Evolutionary conservation across 2,797 vertebrate genomes (phyloP).

Genomic region (Prionace glauca): DNA sequence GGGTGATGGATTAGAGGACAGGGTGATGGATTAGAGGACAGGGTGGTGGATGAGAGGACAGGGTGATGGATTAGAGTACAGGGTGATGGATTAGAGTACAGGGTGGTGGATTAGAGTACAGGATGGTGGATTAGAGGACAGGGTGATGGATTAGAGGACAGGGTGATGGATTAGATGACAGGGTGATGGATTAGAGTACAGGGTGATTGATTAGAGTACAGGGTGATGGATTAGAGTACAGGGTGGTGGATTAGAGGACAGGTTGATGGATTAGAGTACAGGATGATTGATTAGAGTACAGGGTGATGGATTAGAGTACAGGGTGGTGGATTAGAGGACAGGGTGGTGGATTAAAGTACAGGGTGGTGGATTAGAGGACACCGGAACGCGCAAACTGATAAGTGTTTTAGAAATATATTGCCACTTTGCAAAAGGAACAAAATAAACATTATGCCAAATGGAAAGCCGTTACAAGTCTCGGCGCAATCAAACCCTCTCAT

Average conservation of each 20-base stretch:
- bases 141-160: not conserved
- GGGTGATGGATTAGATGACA: too few relatives aligned
- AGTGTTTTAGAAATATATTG: not conserved
- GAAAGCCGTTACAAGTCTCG: not conserved
- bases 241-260: not conserved
- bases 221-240: not conserved
- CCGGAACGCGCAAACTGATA: not conserved
- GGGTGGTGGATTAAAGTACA: not conserved
- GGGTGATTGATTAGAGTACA: too few relatives aligned
- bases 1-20: not conserved
- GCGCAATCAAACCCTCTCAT: not conserved
- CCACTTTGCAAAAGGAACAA: not conserved
- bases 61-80: not conserved
- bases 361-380: not conserved
- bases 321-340: not conserved
- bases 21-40: not conserved
- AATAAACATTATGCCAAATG: not conserved
- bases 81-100: not conserved
- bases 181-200: not conserved
- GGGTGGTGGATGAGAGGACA: not conserved
- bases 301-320: not conserved
- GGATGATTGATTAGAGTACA: not conserved
- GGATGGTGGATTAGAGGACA: not conserved
- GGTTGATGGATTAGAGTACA: not conserved
- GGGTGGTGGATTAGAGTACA: not conserved